Evolutionary conservation across 2,797 vertebrate genomes (phyloP).

Genomic region (Acipenser ruthenus): DNA sequence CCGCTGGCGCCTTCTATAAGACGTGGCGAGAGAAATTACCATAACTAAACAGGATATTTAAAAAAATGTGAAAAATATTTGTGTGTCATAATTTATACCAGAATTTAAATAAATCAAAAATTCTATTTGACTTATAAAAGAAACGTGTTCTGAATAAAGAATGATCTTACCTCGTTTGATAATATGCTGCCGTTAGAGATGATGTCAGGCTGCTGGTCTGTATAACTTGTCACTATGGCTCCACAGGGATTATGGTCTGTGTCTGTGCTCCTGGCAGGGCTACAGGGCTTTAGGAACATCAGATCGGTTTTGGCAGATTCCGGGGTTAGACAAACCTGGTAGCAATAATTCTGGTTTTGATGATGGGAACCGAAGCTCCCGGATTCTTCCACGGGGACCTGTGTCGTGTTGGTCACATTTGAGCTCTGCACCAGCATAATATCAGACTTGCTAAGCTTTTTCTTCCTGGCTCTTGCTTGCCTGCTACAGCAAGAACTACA

Average conservation of each 20-base stretch:
- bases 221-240: conserved; percentile 81
- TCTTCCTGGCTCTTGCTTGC: conserved; percentile 80
- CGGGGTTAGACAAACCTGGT: conserved; percentile 95
- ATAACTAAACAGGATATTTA: too few relatives aligned
- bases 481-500: conserved; percentile 82
- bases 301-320: conserved; percentile 97
- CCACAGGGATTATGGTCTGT: conserved; percentile 87
- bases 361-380: conserved; percentile 82
- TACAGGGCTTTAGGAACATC: conserved; percentile 96
- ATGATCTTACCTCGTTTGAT: conserved; percentile 82
- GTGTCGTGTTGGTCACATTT: conserved; percentile 59
- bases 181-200: conserved; percentile 95
- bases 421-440: conserved; percentile 95
- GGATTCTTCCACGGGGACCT: conserved; percentile 79
- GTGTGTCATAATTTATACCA: too few relatives aligned
- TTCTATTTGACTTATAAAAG: too few relatives aligned
- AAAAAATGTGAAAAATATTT: too few relatives aligned
- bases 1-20: too few relatives aligned
- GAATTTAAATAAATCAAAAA: too few relatives aligned
- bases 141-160: background rate
- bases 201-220: conserved; percentile 94
- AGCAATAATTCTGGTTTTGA: conserved; percentile 96
- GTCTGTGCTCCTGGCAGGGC: conserved; percentile 82
- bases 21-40: too few relatives aligned
- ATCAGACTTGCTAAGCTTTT: conserved; percentile 96